These are phyloP conservation scores for Ameiurus melas DNA, from an alignment of 2,113 vertebrate species.

Conservation along the genomic window DNA sequence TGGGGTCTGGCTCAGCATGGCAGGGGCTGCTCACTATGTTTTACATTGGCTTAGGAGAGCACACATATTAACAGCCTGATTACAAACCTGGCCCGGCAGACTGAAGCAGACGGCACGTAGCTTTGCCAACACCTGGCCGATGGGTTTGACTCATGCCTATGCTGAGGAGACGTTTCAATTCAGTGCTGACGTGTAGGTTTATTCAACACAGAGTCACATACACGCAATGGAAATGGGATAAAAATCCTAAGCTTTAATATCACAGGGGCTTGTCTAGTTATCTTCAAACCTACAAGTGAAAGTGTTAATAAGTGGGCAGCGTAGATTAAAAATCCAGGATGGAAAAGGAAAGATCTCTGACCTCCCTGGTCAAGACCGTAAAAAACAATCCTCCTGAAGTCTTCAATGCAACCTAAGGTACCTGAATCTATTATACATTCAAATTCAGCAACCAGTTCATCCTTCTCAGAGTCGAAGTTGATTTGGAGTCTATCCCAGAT, in stretches of 20 bases:
- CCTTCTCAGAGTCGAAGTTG: neutral
- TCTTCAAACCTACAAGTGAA: neutral
- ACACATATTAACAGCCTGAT: slow-evolving; percentile 32
- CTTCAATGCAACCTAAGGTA: neutral
- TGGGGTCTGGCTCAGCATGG: slow-evolving; percentile 18
- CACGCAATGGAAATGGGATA: slow-evolving; percentile 4
- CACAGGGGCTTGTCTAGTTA: neutral
- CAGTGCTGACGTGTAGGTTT: neutral
- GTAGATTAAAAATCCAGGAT: neutral
- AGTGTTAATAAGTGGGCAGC: neutral
- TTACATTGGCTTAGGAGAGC: slow-evolving; percentile 26
- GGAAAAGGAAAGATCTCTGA: neutral
- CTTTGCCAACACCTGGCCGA: slow-evolving; percentile 26
- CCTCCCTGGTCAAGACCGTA: neutral
- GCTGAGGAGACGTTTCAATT: slow-evolving; percentile 2
- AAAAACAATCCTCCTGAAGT: neutral
- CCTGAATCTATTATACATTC: neutral
- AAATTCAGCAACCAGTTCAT: neutral
- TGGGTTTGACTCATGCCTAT: slow-evolving; percentile 29
- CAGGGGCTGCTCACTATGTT: slow-evolving; percentile 2
- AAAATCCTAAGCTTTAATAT: neutral
- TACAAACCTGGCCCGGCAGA: slow-evolving; percentile 15
- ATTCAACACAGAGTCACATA: neutral
- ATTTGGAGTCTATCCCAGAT: neutral
- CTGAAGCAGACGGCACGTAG: slow-evolving; percentile 7